phyloP scores from a whole-genome alignment of 2,113 vertebrate genomes.

The Carassius gibelio region DNA sequence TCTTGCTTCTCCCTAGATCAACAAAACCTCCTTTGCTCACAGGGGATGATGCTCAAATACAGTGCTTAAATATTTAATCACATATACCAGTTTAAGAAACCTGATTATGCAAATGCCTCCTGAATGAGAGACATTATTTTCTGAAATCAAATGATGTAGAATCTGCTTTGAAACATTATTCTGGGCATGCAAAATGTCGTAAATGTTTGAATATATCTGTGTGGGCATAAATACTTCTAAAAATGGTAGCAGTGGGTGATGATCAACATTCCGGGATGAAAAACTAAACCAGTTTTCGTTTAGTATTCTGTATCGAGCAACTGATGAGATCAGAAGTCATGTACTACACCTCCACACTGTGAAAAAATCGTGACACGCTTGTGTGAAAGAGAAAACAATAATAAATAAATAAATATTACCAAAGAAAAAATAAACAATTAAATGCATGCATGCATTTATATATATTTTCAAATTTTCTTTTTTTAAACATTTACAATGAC shows the following conservation, averaged over 20 bases:
- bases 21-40: constrained; percentile 32
- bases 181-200: constrained; percentile 21
- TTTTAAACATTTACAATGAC: not conserved
- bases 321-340: not conserved
- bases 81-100: constrained; percentile 48
- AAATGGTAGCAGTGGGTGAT: not conserved
- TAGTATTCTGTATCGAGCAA: not conserved
- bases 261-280: not conserved
- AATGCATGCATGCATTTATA: not conserved
- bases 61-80: constrained; percentile 49
- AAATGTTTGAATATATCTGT: constrained; percentile 47
- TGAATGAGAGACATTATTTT: constrained; percentile 34
- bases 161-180: constrained; percentile 50
- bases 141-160: constrained; percentile 16
- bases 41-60: constrained; percentile 35
- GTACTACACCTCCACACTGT: not conserved
- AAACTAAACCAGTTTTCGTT: not conserved
- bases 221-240: constrained; percentile 10
- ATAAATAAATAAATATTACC: not conserved
- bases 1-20: constrained; percentile 19
- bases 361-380: not conserved
- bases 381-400: not conserved
- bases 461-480: no score
- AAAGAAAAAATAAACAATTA: not conserved
- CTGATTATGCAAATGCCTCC: constrained; percentile 56